These are phyloP conservation scores for Crematogaster levior DNA, from an alignment of 2,888 invertebrate genomes.

Conservation along the genomic window DNA sequence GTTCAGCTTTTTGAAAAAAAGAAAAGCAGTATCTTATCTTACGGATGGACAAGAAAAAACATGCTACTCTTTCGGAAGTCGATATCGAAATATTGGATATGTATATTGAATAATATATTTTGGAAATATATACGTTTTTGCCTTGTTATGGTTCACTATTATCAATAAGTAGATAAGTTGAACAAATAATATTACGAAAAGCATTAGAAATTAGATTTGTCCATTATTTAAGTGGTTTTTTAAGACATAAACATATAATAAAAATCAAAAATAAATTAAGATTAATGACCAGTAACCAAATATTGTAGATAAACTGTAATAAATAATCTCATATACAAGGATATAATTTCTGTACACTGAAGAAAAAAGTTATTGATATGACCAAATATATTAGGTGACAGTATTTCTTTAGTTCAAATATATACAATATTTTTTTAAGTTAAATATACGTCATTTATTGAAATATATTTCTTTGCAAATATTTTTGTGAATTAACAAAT, in stretches of 20 bases:
- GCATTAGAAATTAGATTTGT: not conserved
- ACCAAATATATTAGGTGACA: too few relatives aligned
- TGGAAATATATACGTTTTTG: not conserved
- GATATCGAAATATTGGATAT: slow-evolving; percentile 67
- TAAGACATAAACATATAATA: not conserved
- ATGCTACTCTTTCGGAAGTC: slow-evolving; percentile 72
- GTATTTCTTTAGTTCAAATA: too few relatives aligned
- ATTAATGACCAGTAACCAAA: not conserved
- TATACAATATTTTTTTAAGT: too few relatives aligned
- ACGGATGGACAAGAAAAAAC: slow-evolving; percentile 67
- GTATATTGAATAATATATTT: slow-evolving; percentile 16
- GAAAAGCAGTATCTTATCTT: slow-evolving; percentile 74
- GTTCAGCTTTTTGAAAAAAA: slow-evolving; percentile 61
- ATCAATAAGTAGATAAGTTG: slow-evolving; percentile 7
- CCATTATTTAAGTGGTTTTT: not conserved
- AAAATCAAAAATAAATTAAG: not conserved
- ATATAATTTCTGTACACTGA: not conserved
- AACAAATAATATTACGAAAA: slow-evolving; percentile 3
- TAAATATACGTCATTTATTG: too few relatives aligned
- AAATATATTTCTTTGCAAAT: too few relatives aligned
- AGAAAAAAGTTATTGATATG: too few relatives aligned
- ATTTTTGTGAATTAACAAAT: too few relatives aligned
- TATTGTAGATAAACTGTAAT: not conserved
- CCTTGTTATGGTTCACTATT: not conserved
- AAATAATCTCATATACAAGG: not conserved